A percentile compares a stretch with the other conserved stretches of the same genome.
phyloP scores from a whole-genome alignment of 2,888 invertebrate species.

The Sepioteuthis lessoniana region DNA sequence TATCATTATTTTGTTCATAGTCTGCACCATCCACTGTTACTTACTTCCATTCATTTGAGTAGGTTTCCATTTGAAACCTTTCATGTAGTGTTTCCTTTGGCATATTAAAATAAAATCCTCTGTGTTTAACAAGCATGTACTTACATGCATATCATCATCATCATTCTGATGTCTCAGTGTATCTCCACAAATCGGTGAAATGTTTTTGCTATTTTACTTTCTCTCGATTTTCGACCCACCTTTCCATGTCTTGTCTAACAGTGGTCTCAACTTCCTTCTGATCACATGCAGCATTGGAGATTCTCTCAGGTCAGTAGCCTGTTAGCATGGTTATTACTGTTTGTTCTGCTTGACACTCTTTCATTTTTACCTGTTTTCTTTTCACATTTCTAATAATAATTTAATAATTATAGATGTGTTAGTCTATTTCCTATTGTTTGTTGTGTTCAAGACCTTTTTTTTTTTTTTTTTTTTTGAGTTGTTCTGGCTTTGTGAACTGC shows the following conservation, averaged over 20 bases:
- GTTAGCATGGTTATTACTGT: slow-evolving; percentile 24
- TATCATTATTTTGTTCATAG: too few species aligned
- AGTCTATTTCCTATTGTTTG: background rate
- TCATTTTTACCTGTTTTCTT: background rate
- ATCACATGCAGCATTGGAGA: slow-evolving; percentile 74
- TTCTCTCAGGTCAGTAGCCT: slow-evolving; percentile 68
- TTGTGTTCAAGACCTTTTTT: background rate
- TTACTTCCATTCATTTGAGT: too few species aligned
- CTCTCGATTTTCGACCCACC: background rate
- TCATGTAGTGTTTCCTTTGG: too few species aligned
- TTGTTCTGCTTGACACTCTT: background rate
- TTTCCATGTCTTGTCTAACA: slow-evolving; percentile 53
- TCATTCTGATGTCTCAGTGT: background rate
- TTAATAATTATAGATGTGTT: background rate
- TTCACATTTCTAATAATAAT: background rate
- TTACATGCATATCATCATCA: too few species aligned
- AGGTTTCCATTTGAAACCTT: too few species aligned
- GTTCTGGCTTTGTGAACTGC: slow-evolving; percentile 49
- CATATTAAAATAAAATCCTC: too few species aligned
- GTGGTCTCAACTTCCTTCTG: slow-evolving; percentile 70
- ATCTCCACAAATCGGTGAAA: background rate
- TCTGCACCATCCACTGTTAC: too few species aligned
- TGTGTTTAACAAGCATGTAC: too few species aligned
- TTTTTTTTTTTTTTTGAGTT: slow-evolving; percentile 36
- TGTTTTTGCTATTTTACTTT: background rate